phyloP scores from a whole-genome alignment of 2,113 vertebrate genomes.

The Nyctereutes procyonoides region DNA sequence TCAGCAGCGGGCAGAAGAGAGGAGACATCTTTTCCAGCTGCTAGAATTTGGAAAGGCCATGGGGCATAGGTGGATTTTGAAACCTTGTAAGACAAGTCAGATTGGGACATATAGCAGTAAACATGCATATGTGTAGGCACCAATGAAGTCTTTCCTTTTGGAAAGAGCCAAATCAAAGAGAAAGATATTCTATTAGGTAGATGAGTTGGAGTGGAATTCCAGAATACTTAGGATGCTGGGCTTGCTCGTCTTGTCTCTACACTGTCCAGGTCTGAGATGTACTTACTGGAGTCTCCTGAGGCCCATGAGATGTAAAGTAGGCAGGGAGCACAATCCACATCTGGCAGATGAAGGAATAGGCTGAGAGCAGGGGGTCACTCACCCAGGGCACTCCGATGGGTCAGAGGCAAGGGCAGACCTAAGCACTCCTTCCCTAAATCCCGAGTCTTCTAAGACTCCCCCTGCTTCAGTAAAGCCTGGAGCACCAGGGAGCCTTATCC shows the following conservation, averaged over 20 bases:
- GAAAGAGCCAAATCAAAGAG: not conserved
- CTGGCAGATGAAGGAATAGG: not conserved
- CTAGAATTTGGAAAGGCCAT: not conserved
- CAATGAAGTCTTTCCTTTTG: not conserved
- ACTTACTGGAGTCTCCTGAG: accelerated
- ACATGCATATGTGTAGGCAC: accelerated
- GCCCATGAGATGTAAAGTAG: accelerated
- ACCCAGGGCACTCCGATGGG: accelerated
- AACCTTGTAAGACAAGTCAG: not conserved
- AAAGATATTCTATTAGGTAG: not conserved
- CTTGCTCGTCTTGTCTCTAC: not conserved
- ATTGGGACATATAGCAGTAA: accelerated
- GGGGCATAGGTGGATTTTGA: too few species aligned
- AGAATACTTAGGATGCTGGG: too few species aligned
- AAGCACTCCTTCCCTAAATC: not conserved
- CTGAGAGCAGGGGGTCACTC: accelerated
- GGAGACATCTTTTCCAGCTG: too few species aligned
- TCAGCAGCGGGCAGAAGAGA: too few species aligned
- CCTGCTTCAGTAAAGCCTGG: accelerated
- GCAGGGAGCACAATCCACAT: too few species aligned
- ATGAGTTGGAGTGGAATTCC: accelerated
- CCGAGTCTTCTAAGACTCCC: accelerated
- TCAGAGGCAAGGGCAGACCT: not conserved
- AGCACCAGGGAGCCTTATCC: accelerated
- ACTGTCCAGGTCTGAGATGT: not conserved